Evolutionary conservation across 2,888 invertebrate species (phyloP).

Genomic region (Drosophila kambysellisi): DNA sequence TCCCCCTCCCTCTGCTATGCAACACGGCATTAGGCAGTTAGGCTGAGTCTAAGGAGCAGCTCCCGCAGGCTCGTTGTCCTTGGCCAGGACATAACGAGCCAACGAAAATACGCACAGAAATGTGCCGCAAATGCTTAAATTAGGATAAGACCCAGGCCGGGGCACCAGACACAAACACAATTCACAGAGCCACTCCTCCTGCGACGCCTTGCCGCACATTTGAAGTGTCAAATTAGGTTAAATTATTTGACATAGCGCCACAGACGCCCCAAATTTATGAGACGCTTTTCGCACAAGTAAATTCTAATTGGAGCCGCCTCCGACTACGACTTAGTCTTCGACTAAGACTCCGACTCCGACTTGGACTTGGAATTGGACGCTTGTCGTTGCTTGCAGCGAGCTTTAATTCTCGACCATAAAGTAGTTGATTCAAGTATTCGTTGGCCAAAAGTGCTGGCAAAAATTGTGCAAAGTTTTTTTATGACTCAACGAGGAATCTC

Average conservation of each 20-base stretch:
- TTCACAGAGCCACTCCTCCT: slow-evolving; percentile 4
- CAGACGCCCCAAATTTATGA: slow-evolving; percentile 71
- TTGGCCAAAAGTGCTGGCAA: slow-evolving; percentile 41
- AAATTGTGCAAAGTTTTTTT: slow-evolving; percentile 55
- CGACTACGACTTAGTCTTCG: not conserved
- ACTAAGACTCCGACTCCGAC: not conserved
- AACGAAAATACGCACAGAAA: slow-evolving; percentile 63
- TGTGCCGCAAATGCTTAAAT: slow-evolving; percentile 74
- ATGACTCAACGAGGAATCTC: slow-evolving; percentile 24
- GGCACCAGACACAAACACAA: slow-evolving; percentile 37
- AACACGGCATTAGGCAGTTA: slow-evolving; percentile 34
- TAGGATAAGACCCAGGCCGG: slow-evolving; percentile 61
- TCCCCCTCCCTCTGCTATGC: not conserved
- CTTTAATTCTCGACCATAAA: slow-evolving; percentile 61
- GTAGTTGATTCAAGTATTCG: slow-evolving; percentile 63
- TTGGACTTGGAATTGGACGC: slow-evolving; percentile 2
- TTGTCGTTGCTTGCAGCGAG: slow-evolving; percentile 8
- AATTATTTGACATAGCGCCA: slow-evolving; percentile 79
- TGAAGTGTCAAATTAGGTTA: slow-evolving; percentile 83
- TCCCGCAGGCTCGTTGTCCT: slow-evolving; percentile 29
- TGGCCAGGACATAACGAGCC: slow-evolving; percentile 66
- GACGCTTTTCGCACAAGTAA: slow-evolving; percentile 44
- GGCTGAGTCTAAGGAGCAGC: slow-evolving; percentile 20
- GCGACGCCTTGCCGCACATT: slow-evolving; percentile 47
- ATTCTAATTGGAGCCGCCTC: slow-evolving; percentile 64